Evolutionary conservation across 2,797 vertebrate genomes (phyloP).

Genomic region (Anas capensis): DNA sequence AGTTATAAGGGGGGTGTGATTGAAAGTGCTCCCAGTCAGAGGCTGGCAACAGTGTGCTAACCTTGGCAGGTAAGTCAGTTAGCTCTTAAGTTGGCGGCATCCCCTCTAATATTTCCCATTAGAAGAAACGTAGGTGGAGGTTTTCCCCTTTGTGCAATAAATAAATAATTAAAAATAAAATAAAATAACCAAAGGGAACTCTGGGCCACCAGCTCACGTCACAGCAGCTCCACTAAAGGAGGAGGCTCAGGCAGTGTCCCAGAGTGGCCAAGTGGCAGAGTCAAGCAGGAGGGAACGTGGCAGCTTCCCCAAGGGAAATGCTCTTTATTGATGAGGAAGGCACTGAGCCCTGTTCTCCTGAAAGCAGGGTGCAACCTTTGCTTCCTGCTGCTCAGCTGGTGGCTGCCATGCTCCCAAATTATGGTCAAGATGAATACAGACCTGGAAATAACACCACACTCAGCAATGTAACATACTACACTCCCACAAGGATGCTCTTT

Average conservation of each 20-base stretch:
- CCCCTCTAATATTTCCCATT: neutral
- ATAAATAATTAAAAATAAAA: too few relatives aligned
- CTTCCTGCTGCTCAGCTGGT: neutral
- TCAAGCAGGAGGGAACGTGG: neutral
- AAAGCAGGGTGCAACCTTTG: neutral
- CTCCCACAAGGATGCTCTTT: neutral
- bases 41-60: neutral
- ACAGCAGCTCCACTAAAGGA: neutral
- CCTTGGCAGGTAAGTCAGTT: neutral
- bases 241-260: neutral
- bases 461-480: too few relatives aligned
- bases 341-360: neutral
- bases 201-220: neutral
- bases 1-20: accelerated
- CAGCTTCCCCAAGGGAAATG: neutral
- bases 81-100: neutral
- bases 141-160: neutral
- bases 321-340: neutral
- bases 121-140: neutral
- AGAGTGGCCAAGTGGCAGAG: neutral
- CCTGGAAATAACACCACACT: too few relatives aligned
- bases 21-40: neutral
- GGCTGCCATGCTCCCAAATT: neutral
- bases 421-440: neutral
- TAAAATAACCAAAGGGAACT: neutral